Percentiles rank a stretch among this genome's conserved stretches.
These are phyloP conservation scores for Actinia equina DNA, from an alignment of 64 coral and sea anemone genomes.

Conservation along the genomic window DNA sequence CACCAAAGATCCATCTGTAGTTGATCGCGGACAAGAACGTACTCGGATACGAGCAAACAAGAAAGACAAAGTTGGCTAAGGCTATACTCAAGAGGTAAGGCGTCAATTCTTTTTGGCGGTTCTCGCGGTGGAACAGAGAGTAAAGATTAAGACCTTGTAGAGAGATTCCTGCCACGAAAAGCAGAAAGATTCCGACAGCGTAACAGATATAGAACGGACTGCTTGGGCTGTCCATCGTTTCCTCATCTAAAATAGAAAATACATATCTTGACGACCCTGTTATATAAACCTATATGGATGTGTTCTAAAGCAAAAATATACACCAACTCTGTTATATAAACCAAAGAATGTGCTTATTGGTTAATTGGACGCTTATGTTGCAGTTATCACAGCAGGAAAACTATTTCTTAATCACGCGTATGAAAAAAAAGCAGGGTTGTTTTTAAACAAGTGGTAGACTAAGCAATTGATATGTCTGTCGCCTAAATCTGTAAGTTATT, in stretches of 20 bases:
- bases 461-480: too few species aligned
- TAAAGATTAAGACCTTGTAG: neutral
- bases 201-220: neutral
- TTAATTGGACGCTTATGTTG: too few species aligned
- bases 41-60: neutral
- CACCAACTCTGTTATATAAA: too few species aligned
- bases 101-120: neutral
- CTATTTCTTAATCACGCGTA: too few species aligned
- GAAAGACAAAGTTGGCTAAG: neutral
- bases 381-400: too few species aligned
- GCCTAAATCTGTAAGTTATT: too few species aligned
- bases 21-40: neutral
- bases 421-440: too few species aligned
- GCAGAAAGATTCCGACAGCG: neutral
- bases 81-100: conserved; percentile 14
- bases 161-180: neutral
- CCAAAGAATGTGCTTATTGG: too few species aligned
- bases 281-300: too few species aligned
- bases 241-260: neutral
- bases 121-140: neutral
- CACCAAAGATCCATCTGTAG: neutral
- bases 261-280: neutral
- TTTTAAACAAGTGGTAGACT: too few species aligned
- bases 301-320: too few species aligned
- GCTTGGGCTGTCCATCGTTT: neutral